phyloP scores from a whole-genome alignment of 1,140 invertebrate genomes.

The Frieseomelitta varia region DNA sequence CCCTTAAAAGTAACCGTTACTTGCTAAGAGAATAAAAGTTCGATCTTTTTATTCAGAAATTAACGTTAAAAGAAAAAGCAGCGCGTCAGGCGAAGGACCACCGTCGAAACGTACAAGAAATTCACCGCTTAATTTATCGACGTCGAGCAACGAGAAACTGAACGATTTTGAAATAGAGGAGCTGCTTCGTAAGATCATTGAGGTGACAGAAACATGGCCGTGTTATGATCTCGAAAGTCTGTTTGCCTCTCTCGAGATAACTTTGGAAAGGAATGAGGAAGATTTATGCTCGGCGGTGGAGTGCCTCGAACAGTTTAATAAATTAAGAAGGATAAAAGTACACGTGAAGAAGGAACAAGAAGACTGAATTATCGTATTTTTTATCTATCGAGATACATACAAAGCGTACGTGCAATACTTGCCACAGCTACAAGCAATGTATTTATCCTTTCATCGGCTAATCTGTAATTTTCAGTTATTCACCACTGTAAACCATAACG shows the following conservation, averaged over 20 bases:
- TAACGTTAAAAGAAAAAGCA: conserved; percentile 66
- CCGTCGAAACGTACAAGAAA: conserved; percentile 63
- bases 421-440: not conserved
- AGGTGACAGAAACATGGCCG: conserved; percentile 67
- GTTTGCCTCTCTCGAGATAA: conserved; percentile 64
- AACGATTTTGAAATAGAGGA: conserved; percentile 65
- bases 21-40: not conserved
- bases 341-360: conserved; percentile 31
- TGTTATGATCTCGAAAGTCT: conserved; percentile 69
- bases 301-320: conserved; percentile 64
- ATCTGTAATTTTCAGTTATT: conserved; percentile 21
- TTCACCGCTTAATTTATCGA: conserved; percentile 2
- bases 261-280: conserved; percentile 63
- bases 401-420: too few species aligned
- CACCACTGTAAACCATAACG: not conserved
- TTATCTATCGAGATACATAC: too few species aligned
- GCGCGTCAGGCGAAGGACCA: conserved; percentile 63
- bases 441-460: not conserved
- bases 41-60: conserved; percentile 5
- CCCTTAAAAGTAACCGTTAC: too few species aligned
- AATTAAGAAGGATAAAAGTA: conserved; percentile 44
- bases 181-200: conserved; percentile 61
- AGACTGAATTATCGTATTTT: conserved; percentile 16
- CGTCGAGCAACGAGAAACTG: conserved; percentile 56
- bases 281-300: conserved; percentile 59